Evolutionary conservation across 1,140 invertebrate genomes (phyloP).

Genomic region (Linepithema humile): DNA sequence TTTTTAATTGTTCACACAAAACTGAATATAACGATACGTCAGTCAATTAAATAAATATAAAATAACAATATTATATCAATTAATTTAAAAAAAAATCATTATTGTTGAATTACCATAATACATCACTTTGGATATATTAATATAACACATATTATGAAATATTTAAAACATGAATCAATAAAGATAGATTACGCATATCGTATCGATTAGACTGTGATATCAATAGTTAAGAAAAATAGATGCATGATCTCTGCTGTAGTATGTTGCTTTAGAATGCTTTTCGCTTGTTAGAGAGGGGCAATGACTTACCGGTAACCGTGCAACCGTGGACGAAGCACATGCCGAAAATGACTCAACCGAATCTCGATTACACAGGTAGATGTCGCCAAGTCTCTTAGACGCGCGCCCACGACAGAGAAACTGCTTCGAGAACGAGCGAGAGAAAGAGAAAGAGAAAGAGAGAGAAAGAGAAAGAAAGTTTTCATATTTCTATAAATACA

Average conservation of each 20-base stretch:
- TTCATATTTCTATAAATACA: not conserved
- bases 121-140: too few relatives aligned
- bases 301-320: slow-evolving; percentile 89
- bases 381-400: not conserved
- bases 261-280: not conserved
- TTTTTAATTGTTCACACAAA: not conserved
- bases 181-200: not conserved
- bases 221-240: not conserved
- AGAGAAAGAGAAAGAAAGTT: too few relatives aligned
- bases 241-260: not conserved
- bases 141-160: not conserved
- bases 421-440: not conserved
- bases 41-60: too few relatives aligned
- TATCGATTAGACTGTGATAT: not conserved
- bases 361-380: slow-evolving; percentile 95
- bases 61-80: too few relatives aligned
- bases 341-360: slow-evolving; percentile 96
- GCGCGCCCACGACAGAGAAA: not conserved
- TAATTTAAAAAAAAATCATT: too few relatives aligned
- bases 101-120: not conserved
- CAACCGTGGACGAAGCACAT: slow-evolving; percentile 94
- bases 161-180: not conserved
- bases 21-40: not conserved
- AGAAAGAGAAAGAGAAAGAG: too few relatives aligned
- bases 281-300: slow-evolving; percentile 87